A percentile compares a stretch with the other conserved stretches of the same genome.
These are phyloP conservation scores for Aphaenogaster ashmeadi DNA, from an alignment of 1,140 invertebrate genomes.

Conservation along the genomic window DNA sequence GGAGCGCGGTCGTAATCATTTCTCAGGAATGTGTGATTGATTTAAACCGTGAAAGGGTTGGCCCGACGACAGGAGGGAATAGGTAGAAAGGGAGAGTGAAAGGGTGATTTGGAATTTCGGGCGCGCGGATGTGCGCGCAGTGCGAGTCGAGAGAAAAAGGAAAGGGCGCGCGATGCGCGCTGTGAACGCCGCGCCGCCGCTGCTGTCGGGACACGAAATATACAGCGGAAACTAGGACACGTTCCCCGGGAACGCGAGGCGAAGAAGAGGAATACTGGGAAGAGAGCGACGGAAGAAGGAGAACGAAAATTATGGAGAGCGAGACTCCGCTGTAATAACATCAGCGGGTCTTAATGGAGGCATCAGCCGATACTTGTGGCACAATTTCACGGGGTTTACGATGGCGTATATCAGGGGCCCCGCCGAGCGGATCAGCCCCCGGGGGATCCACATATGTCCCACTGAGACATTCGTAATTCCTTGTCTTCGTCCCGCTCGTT, in stretches of 20 bases:
- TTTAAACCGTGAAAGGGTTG: slow-evolving; percentile 73
- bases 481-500: slow-evolving; percentile 52
- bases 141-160: slow-evolving; percentile 8
- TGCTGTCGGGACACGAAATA: slow-evolving; percentile 66
- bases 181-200: slow-evolving; percentile 12
- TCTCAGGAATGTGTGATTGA: slow-evolving; percentile 74
- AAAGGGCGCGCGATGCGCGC: slow-evolving; percentile 18
- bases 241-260: slow-evolving; percentile 29
- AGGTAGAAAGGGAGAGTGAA: slow-evolving; percentile 47
- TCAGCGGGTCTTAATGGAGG: slow-evolving; percentile 79
- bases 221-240: slow-evolving; percentile 65
- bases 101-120: slow-evolving; percentile 51
- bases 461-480: slow-evolving; percentile 59
- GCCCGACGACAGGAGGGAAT: slow-evolving; percentile 29
- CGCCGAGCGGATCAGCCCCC: slow-evolving; percentile 74
- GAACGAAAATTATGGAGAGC: slow-evolving; percentile 67
- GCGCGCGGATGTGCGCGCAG: slow-evolving; percentile 35
- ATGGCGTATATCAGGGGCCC: slow-evolving; percentile 78
- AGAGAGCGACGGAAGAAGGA: slow-evolving; percentile 41
- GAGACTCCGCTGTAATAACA: slow-evolving; percentile 73
- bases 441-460: slow-evolving; percentile 68
- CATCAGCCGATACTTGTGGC: slow-evolving; percentile 79
- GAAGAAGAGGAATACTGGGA: slow-evolving; percentile 53
- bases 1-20: slow-evolving; percentile 64
- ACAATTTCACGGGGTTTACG: slow-evolving; percentile 80